A percentile compares a stretch with the other conserved stretches of the same genome.
Evolutionary conservation across 1,140 invertebrate genomes (phyloP).

Genomic region (Bombus sylvicola): DNA sequence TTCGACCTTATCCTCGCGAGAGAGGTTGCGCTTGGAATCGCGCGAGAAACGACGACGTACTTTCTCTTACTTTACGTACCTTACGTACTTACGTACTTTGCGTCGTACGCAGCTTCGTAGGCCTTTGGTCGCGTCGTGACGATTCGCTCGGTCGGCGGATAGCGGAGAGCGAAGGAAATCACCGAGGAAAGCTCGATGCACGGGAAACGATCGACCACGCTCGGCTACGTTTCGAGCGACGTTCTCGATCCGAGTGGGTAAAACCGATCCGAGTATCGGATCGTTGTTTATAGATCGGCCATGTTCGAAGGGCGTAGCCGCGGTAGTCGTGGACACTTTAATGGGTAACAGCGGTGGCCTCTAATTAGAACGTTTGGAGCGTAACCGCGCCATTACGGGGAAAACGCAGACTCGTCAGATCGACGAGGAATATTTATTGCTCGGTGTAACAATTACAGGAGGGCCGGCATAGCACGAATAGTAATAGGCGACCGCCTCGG

Average conservation of each 20-base stretch:
- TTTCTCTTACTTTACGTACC: too few species aligned
- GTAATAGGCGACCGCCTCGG: constrained; percentile 66
- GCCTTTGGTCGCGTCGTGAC: too few species aligned
- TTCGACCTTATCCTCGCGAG: not conserved
- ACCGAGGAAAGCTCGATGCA: not conserved
- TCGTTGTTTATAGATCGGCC: constrained; percentile 5
- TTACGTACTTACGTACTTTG: too few species aligned
- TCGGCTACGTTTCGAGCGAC: not conserved
- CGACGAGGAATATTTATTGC: constrained; percentile 75
- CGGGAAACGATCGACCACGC: not conserved
- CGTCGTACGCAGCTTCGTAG: too few species aligned
- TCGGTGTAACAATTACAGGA: constrained; percentile 68
- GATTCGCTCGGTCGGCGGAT: too few species aligned
- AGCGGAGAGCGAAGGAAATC: not conserved
- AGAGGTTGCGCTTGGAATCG: not conserved
- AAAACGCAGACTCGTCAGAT: constrained; percentile 71
- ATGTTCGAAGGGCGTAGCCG: constrained; percentile 44
- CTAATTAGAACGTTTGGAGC: constrained; percentile 73
- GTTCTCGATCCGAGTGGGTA: not conserved
- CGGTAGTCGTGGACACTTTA: constrained; percentile 58
- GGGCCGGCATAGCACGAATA: constrained; percentile 66
- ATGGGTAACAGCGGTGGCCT: constrained; percentile 61
- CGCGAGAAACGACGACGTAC: too few species aligned
- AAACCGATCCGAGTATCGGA: not conserved
- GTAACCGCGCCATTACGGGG: constrained; percentile 70